Evolutionary conservation across 2,797 vertebrate species (phyloP).

Genomic region (Acanthiza pusilla): DNA sequence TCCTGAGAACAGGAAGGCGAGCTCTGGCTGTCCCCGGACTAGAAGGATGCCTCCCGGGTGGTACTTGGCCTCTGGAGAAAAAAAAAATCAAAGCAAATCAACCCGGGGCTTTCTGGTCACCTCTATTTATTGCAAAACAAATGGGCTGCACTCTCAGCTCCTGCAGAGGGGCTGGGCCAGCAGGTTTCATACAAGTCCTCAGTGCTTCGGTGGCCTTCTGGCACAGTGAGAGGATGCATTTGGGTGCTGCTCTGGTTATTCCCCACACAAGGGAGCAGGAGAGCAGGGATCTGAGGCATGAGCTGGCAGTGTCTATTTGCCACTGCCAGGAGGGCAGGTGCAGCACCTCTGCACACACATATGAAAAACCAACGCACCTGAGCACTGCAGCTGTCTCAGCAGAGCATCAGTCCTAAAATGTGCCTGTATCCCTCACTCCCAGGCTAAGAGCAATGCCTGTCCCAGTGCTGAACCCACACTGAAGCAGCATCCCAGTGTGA

Average conservation of each 20-base stretch:
- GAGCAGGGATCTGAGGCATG: neutral
- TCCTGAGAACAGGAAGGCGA: accelerated
- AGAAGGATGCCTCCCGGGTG: accelerated
- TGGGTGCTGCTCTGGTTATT: neutral
- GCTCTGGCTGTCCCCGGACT: neutral
- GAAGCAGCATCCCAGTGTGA: neutral
- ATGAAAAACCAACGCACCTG: neutral
- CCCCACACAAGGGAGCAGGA: neutral
- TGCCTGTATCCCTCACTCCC: neutral
- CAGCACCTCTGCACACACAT: neutral
- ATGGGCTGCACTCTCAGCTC: neutral
- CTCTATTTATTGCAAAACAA: neutral
- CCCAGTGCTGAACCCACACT: neutral
- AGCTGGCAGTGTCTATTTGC: neutral
- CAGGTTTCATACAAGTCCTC: neutral
- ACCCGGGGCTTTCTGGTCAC: neutral
- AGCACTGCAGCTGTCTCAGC: neutral
- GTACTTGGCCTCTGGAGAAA: neutral
- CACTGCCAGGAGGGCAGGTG: neutral
- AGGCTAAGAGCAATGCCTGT: neutral
- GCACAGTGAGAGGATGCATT: accelerated
- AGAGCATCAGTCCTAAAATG: neutral
- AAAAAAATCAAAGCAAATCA: neutral
- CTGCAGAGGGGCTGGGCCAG: neutral
- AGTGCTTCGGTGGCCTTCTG: neutral